Conservation (phyloP, 2,113 vertebrate genomes). For the Sciurus niger region DNA sequence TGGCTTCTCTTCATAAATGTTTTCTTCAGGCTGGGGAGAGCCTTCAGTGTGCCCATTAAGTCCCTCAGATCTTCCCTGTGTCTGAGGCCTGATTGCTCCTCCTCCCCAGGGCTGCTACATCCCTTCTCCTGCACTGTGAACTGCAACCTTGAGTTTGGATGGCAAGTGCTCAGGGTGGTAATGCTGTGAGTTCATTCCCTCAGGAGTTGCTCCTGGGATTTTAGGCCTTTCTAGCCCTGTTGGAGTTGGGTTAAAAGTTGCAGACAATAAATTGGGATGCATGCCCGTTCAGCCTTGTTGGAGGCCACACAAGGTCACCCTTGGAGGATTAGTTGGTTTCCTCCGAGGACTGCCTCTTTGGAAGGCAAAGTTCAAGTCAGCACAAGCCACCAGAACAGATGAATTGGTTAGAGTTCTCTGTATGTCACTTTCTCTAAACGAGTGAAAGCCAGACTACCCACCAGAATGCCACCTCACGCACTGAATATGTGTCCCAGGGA, state of each 20-base stretch:
- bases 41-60: neutral
- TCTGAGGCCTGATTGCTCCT: neutral
- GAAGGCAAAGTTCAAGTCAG: slow-evolving; percentile 44
- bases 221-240: neutral
- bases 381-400: neutral
- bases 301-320: neutral
- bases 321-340: neutral
- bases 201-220: neutral
- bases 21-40: slow-evolving; percentile 1
- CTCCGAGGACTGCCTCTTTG: neutral
- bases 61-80: neutral
- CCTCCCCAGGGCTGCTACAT: too few species aligned
- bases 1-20: slow-evolving; percentile 14
- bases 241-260: slow-evolving; percentile 34
- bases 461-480: neutral
- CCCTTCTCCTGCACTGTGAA: neutral
- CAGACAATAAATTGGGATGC: neutral
- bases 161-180: too few species aligned
- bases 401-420: neutral
- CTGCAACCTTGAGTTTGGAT: neutral
- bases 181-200: neutral
- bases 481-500: neutral
- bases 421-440: neutral
- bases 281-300: neutral
- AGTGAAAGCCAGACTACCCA: neutral